These are phyloP conservation scores for Aegotheles bennettii DNA, from an alignment of 2,113 vertebrate species.

Conservation along the genomic window DNA sequence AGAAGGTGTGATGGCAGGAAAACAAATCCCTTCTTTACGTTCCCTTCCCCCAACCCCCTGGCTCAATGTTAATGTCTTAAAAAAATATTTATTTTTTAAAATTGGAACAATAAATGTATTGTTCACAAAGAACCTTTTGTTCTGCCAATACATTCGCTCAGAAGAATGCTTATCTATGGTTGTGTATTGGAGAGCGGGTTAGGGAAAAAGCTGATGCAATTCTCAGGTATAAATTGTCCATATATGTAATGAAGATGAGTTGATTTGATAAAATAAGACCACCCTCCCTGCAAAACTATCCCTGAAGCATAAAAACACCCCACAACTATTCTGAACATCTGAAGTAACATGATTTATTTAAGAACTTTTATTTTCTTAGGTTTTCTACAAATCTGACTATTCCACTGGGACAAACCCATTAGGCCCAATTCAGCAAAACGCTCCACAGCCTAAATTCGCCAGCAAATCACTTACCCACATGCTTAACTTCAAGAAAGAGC, in stretches of 20 bases:
- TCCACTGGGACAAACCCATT: neutral
- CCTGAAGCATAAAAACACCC: neutral
- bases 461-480: constrained; percentile 13
- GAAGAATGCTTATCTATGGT: neutral
- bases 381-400: neutral
- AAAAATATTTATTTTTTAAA: neutral
- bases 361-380: neutral
- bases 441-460: neutral
- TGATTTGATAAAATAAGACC: constrained; percentile 32
- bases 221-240: neutral
- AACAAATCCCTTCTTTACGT: neutral
- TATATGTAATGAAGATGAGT: neutral
- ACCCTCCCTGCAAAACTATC: neutral
- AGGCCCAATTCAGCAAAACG: neutral
- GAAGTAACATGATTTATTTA: neutral
- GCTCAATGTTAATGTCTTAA: neutral
- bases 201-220: neutral
- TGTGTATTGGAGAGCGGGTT: neutral
- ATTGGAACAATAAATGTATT: neutral
- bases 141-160: neutral
- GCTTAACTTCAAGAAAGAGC: constrained; percentile 30
- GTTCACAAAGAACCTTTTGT: constrained; percentile 13
- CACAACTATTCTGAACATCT: neutral
- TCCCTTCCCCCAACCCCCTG: neutral
- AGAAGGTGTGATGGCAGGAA: constrained; percentile 36